Evolutionary conservation across 2,888 invertebrate genomes (phyloP), one percentile per base, ranked within the genome.

Genomic region (Tinea semifulvella): DNA sequence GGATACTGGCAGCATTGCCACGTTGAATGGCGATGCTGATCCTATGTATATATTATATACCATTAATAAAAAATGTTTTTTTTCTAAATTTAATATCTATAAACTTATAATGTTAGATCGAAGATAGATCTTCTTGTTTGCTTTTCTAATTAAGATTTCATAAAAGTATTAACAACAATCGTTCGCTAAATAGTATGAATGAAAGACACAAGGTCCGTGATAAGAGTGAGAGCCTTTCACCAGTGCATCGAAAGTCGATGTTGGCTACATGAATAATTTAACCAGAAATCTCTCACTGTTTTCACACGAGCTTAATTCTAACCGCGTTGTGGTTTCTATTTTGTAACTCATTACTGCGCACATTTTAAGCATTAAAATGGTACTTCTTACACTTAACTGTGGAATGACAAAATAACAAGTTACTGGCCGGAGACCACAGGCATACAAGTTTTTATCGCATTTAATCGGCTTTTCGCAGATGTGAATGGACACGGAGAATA

Each of bases 241-340:
- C 65, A 75, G 65, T 66, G 62, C 63, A 63, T 73, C 68, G 79
- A 77, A 79, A 77, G 79, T 75, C 63, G 40, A 14, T 18, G 40
- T 13, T 19, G 22, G 40, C 17, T 63, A 76, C 74, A 79, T 80
- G 79, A 79, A 80, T 80, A 75, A 80, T 80, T 79, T 76, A 36
- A 79, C 75, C 79, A 80, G 76, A 79, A 79, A 77, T 76, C 75
- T 77, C 77, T 79, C 75, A 71, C 74, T 79, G 77, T 76, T 80
- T 80, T 79, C 77, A 75, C 79, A 67, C 63, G 60, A 65, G 71
- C 68, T 70, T 69, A 68, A 79, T 80, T 79, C 43, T 27, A 42
- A 42, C 42, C 42, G 42, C 42, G 42, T 27, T 42, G 42, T 42
- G 42, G 42, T 42, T 40, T 40, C 40, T 40, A 40, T 40, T 40